Percentiles rank a stretch among this genome's conserved stretches.
phyloP scores from a whole-genome alignment of 2,113 vertebrate species.

The Saccopteryx bilineata region DNA sequence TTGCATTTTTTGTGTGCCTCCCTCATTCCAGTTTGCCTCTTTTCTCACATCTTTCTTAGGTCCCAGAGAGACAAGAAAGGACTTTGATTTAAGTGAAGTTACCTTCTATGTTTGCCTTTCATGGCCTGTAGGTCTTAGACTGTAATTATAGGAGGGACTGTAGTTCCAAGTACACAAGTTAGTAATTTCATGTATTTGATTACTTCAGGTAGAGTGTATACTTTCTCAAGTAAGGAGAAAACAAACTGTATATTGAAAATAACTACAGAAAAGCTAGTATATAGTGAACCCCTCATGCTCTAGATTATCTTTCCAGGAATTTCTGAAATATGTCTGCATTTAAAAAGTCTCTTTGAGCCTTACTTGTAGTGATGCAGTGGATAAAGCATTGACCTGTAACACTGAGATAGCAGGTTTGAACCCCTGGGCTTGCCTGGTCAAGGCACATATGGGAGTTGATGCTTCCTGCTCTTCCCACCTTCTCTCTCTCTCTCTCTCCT shows the following conservation, averaged over 20 bases:
- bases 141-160: not conserved
- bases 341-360: not conserved
- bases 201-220: not conserved
- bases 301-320: not conserved
- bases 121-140: not conserved
- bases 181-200: slow-evolving; percentile 4
- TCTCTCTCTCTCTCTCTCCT: no score
- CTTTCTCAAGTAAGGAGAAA: not conserved
- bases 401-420: no score
- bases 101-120: not conserved
- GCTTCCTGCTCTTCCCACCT: no score
- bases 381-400: no score
- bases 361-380: no score
- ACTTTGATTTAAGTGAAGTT: not conserved
- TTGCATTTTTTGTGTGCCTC: not conserved
- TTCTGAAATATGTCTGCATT: slow-evolving; percentile 15
- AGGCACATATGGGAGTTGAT: no score
- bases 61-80: not conserved
- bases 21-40: not conserved
- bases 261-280: not conserved
- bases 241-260: not conserved
- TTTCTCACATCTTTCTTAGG: not conserved
- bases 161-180: not conserved
- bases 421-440: no score
- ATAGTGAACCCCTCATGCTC: not conserved